Conservation (phyloP, 1,140 invertebrate species). For the Carposina sasakii region DNA sequence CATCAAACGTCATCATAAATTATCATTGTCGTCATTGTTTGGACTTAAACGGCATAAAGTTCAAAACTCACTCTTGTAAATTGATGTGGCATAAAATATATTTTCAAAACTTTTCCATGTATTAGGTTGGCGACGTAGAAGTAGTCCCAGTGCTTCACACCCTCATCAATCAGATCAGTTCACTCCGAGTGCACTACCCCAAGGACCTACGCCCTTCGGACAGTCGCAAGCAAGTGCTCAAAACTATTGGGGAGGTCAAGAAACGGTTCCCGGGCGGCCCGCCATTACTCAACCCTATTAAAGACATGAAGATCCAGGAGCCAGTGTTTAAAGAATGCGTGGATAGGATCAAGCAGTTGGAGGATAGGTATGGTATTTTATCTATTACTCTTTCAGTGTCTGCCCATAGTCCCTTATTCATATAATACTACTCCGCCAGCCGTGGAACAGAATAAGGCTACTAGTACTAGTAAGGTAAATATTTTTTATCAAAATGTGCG, state of each 20-base stretch:
- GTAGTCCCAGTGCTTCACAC: conserved; percentile 90
- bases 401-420: too few relatives aligned
- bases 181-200: conserved; percentile 91
- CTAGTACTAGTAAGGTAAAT: too few relatives aligned
- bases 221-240: conserved; percentile 87
- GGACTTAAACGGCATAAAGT: too few relatives aligned
- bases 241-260: conserved; percentile 92
- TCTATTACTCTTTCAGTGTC: too few relatives aligned
- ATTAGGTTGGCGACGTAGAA: conserved; percentile 86
- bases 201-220: conserved; percentile 90
- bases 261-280: conserved; percentile 90
- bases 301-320: conserved; percentile 97
- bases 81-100: too few relatives aligned
- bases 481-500: too few relatives aligned
- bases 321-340: conserved; percentile 84
- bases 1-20: too few relatives aligned
- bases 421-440: too few relatives aligned
- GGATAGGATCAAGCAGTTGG: conserved; percentile 86
- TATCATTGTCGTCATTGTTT: too few relatives aligned
- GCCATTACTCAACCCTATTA: conserved; percentile 93
- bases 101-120: too few relatives aligned
- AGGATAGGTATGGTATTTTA: conserved; percentile 83
- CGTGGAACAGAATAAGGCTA: too few relatives aligned
- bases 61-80: too few relatives aligned
- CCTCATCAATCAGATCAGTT: conserved; percentile 90